Evolutionary conservation across 2,888 invertebrate genomes (phyloP).

Genomic region (Spilosoma lubricipeda): DNA sequence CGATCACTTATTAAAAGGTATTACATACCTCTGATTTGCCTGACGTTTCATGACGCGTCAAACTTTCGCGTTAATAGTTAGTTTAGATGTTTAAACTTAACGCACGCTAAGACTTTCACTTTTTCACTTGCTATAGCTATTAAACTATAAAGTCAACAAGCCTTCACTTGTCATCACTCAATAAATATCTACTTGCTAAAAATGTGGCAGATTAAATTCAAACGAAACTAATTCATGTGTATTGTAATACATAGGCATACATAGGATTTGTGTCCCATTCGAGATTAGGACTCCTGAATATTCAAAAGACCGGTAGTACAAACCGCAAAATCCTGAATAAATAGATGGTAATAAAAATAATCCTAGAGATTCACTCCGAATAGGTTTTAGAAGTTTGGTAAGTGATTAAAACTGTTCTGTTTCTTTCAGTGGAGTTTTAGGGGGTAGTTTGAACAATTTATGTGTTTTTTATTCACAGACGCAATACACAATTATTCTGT

Average conservation of each 20-base stretch:
- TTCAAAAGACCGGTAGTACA: slow-evolving; percentile 39
- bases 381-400: slow-evolving; percentile 14
- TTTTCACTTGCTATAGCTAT: too few relatives aligned
- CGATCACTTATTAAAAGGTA: too few relatives aligned
- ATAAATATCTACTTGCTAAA: too few relatives aligned
- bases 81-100: too few relatives aligned
- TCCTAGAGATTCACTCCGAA: background rate
- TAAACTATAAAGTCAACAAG: too few relatives aligned
- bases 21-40: too few relatives aligned
- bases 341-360: slow-evolving; percentile 38
- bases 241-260: slow-evolving; percentile 38
- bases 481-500: background rate
- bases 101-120: too few relatives aligned
- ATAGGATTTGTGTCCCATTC: slow-evolving; percentile 34
- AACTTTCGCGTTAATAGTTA: too few relatives aligned
- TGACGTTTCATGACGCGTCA: too few relatives aligned
- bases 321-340: slow-evolving; percentile 36
- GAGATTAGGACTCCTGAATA: slow-evolving; percentile 48
- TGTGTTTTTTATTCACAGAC: background rate
- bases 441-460: background rate
- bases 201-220: background rate
- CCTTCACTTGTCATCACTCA: background rate
- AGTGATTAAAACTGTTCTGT: slow-evolving; percentile 15
- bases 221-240: slow-evolving; percentile 21
- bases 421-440: slow-evolving; percentile 2